Conservation (phyloP, 2,113 vertebrate species). For the Psittacus erithacus region DNA sequence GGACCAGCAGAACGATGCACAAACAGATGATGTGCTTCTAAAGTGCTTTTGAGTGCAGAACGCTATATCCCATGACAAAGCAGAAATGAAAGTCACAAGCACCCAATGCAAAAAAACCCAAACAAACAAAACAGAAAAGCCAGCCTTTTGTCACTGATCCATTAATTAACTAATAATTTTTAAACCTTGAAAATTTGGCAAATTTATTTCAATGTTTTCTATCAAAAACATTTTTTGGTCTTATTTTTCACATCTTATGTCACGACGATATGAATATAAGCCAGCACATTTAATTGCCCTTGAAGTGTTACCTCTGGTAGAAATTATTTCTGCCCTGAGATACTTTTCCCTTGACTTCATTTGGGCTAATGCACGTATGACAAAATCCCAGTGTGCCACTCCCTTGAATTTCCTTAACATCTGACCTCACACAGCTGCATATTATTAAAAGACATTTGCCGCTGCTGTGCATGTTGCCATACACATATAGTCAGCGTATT, state of each 20-base stretch:
- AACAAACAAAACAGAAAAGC: neutral
- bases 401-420: neutral
- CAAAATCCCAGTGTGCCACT: neutral
- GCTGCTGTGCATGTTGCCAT: neutral
- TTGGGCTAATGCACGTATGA: neutral
- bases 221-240: neutral
- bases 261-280: neutral
- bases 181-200: neutral
- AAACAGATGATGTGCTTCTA: neutral
- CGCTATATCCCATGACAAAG: neutral
- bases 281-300: slow-evolving; percentile 17
- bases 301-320: neutral
- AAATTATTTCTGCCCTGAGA: neutral
- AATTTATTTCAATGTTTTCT: neutral
- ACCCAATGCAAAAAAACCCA: neutral
- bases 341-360: neutral
- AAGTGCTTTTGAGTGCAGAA: neutral
- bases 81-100: neutral
- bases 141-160: neutral
- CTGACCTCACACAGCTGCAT: neutral
- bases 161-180: neutral
- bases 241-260: neutral
- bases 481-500: slow-evolving; percentile 69
- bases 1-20: neutral
- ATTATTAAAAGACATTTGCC: slow-evolving; percentile 13